phyloP scores from a whole-genome alignment of 2,888 invertebrate genomes.

The Lasioglossum morio region DNA sequence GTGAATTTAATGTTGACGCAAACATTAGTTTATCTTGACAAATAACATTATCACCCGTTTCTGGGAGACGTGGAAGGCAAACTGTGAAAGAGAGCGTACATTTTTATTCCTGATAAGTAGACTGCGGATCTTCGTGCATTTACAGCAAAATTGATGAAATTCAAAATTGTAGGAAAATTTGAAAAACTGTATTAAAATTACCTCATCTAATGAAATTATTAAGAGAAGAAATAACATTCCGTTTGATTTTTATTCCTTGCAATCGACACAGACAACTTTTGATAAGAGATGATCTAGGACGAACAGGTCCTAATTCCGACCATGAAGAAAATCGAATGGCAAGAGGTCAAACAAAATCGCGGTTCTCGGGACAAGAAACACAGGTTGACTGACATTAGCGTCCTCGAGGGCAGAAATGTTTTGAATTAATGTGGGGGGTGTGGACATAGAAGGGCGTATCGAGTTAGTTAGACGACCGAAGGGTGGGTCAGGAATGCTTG shows the following conservation, averaged over 20 bases:
- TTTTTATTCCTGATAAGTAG: neutral
- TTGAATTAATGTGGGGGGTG: conserved; percentile 55
- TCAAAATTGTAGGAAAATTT: no score
- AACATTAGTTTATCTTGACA: neutral
- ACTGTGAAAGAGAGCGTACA: neutral
- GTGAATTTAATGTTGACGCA: no score
- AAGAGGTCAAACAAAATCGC: neutral
- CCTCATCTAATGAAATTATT: no score
- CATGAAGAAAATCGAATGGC: neutral
- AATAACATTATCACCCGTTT: neutral
- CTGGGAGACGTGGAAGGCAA: neutral
- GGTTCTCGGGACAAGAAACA: neutral
- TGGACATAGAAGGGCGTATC: conserved; percentile 60
- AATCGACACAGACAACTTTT: no score
- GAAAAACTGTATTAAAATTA: no score
- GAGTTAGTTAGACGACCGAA: conserved; percentile 56
- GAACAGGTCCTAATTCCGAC: neutral
- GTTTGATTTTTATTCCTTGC: no score
- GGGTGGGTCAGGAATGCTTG: conserved; percentile 45
- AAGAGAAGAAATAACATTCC: no score
- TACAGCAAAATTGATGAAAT: no score
- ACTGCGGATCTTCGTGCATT: no score
- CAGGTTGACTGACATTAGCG: neutral
- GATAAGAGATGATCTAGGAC: neutral
- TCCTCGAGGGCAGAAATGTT: conserved; percentile 11